These are phyloP conservation scores for Mixornis gularis DNA, from an alignment of 2,113 vertebrate genomes.

Conservation along the genomic window DNA sequence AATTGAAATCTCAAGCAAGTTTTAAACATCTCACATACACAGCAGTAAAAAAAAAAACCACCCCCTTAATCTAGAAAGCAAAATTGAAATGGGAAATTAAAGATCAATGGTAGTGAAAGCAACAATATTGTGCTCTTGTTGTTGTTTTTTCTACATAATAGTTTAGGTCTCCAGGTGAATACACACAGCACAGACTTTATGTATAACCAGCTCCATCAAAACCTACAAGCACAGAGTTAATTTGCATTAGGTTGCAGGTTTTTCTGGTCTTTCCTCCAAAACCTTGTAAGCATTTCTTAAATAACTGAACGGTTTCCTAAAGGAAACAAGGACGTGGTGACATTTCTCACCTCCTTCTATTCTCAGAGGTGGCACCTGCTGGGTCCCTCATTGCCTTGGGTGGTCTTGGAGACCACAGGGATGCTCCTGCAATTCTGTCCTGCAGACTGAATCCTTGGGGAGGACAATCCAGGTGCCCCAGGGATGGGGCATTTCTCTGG, in stretches of 20 bases:
- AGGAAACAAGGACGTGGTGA: not conserved
- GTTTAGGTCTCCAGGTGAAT: not conserved
- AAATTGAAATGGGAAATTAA: constrained; percentile 4
- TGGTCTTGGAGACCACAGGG: not conserved
- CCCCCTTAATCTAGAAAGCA: not conserved
- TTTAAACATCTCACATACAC: constrained; percentile 1
- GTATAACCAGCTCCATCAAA: not conserved
- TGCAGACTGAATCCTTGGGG: not conserved
- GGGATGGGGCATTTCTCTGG: not conserved
- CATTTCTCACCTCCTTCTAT: not conserved
- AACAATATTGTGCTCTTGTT: not conserved
- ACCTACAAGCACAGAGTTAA: not conserved
- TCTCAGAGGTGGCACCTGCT: not conserved
- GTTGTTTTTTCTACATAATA: not conserved
- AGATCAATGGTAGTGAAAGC: not conserved
- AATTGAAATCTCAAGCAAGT: constrained; percentile 20
- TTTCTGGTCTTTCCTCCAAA: not conserved
- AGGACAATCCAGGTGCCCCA: not conserved
- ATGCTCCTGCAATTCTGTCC: not conserved
- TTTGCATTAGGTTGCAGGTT: not conserved
- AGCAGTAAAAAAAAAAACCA: not conserved
- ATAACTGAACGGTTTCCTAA: not conserved
- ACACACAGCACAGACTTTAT: not conserved
- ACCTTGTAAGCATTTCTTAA: not conserved
- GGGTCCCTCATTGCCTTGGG: not conserved